These are phyloP conservation scores for Conistra vaccinii DNA, from an alignment of 2,888 invertebrate species.

Conservation along the genomic window DNA sequence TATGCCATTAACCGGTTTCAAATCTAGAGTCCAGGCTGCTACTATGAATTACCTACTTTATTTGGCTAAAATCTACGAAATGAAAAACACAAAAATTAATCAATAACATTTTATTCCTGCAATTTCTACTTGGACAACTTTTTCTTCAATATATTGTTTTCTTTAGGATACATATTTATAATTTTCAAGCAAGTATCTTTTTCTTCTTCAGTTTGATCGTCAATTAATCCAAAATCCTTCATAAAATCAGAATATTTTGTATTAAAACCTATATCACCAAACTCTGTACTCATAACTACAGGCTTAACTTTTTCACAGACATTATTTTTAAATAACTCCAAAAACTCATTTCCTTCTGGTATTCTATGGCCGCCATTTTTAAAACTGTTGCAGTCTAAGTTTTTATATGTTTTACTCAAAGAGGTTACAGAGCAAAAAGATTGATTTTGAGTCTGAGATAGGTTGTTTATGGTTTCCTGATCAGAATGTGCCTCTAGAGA, in stretches of 20 bases:
- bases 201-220: conserved; percentile 66
- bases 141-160: conserved; percentile 72
- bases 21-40: neutral
- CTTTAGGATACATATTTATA: conserved; percentile 77
- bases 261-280: conserved; percentile 84
- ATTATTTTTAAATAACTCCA: conserved; percentile 73
- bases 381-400: conserved; percentile 80
- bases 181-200: conserved; percentile 67
- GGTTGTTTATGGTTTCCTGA: conserved; percentile 54
- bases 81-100: conserved; percentile 11
- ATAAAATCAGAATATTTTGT: conserved; percentile 77
- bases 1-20: neutral
- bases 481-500: conserved; percentile 63
- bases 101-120: conserved; percentile 10
- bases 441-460: conserved; percentile 66
- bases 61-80: conserved; percentile 6
- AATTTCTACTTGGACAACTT: conserved; percentile 38
- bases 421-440: conserved; percentile 78
- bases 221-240: conserved; percentile 63
- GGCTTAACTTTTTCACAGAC: conserved; percentile 49
- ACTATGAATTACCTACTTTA: neutral
- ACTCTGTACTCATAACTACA: conserved; percentile 75
- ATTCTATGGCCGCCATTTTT: conserved; percentile 72
- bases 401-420: conserved; percentile 79
- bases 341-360: conserved; percentile 72